phyloP scores from a whole-genome alignment of 2,888 invertebrate species.

The Nebria salina region DNA sequence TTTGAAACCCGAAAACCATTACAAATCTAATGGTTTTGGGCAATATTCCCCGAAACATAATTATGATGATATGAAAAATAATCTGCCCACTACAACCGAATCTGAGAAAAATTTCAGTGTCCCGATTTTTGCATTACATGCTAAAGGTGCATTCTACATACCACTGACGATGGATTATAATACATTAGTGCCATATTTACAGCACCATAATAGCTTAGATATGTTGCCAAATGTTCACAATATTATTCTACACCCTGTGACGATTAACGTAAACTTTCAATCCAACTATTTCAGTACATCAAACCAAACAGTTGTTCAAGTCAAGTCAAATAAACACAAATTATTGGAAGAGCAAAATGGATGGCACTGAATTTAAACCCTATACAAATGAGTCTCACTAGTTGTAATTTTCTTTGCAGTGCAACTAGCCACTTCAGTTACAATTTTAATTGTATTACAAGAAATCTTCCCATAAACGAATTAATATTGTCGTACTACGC shows the following conservation, averaged over 20 bases:
- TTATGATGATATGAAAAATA: conserved; percentile 47
- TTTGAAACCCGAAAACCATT: conserved; percentile 46
- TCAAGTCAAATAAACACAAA: conserved; percentile 32
- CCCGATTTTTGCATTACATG: conserved; percentile 90
- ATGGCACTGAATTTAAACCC: conserved; percentile 26
- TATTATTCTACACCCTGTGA: conserved; percentile 83
- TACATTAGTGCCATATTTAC: conserved; percentile 75
- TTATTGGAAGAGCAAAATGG: conserved; percentile 37
- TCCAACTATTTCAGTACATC: conserved; percentile 49
- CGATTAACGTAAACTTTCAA: conserved; percentile 86
- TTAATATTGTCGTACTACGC: too few relatives aligned
- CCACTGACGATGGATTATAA: conserved; percentile 84
- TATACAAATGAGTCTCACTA: too few relatives aligned
- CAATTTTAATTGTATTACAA: too few relatives aligned
- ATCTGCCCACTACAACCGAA: conserved; percentile 45
- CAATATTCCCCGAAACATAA: conserved; percentile 48
- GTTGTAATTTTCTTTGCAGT: too few relatives aligned
- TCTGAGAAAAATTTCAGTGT: conserved; percentile 66
- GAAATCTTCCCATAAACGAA: too few relatives aligned
- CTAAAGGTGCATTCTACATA: conserved; percentile 89
- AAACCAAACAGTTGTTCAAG: conserved; percentile 8
- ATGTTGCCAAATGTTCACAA: conserved; percentile 66
- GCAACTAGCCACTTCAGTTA: too few relatives aligned
- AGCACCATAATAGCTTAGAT: conserved; percentile 69
- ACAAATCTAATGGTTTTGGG: conserved; percentile 49